Evolutionary conservation across 2,888 invertebrate genomes (phyloP), one percentile per base, ranked within the genome.

Genomic region (Argyra leucocephala): DNA sequence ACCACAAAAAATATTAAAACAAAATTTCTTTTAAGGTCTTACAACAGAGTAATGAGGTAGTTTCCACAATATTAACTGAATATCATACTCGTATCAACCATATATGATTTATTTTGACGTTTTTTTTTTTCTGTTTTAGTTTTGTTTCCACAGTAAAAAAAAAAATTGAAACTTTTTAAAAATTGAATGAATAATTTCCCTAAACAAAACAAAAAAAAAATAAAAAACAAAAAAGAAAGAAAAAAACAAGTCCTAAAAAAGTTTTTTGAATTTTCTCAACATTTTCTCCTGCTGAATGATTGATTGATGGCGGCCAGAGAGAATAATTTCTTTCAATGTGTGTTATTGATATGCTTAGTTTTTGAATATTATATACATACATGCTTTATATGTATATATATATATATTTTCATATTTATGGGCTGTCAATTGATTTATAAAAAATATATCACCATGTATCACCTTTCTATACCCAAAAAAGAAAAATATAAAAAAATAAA

Each of bases 371-470:
- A 48, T 48, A 15, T 48, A 48, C 18, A 48, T 48, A 48, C 18
- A n/a, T 18, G 48, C 5, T 48, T 31, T 31, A 31, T 31, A 31
- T 18, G 48, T 48, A 48, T 66, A 66, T 61, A 63, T 31, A 66
- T 61, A 63, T 63, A 63, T 60, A 61, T 26, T 7, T 26, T 26
- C 18, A 62, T 66, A 66, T 66, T 66, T 66, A 66, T 66, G 66
- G 64, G 66, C 66, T 66, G 66, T 66, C 66, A 62, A 66, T 66
- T 66, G 66, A 66, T 64, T 66, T 66, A 66, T 62, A 66, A 62
- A 62, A 64, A 66, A 66, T 66, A 64, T 66, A 66, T 66, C 48
- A 48, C 18, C 48, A 48, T 48, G 48, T 48, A 48, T 48, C 48
- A 48, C 48, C 48, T 48, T 48, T 48, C 48, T 48, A 18, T 60